Evolutionary conservation across 2,113 vertebrate species (phyloP).

Genomic region (Coracopsis vasa): DNA sequence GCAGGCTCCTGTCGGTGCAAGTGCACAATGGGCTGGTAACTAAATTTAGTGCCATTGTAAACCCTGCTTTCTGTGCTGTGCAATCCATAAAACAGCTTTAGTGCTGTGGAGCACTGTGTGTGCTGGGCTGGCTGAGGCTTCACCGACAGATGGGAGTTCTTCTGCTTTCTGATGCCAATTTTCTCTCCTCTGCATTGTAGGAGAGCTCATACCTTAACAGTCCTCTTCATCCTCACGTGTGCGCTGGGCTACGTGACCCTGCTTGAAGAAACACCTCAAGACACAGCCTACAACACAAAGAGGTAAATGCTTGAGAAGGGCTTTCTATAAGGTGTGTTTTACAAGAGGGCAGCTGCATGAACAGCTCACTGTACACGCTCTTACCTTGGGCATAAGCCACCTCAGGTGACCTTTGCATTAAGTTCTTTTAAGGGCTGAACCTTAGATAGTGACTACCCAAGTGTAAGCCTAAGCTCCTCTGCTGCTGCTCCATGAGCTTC

Average conservation of each 20-base stretch:
- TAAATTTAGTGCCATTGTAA: accelerated
- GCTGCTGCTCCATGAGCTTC: not conserved
- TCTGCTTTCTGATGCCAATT: not conserved
- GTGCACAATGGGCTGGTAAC: accelerated
- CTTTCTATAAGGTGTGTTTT: not conserved
- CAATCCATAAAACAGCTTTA: not conserved
- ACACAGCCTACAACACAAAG: conserved; percentile 96
- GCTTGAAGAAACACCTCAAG: conserved; percentile 94
- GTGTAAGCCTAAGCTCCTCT: not conserved
- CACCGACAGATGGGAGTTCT: accelerated
- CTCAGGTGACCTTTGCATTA: not conserved
- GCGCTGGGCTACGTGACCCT: conserved; percentile 93
- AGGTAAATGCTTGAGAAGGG: conserved; percentile 72
- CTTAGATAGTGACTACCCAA: not conserved
- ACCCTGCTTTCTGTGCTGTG: not conserved
- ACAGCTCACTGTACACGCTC: accelerated
- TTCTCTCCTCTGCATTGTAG: conserved; percentile 66
- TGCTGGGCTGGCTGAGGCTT: not conserved
- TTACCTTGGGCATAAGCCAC: not conserved
- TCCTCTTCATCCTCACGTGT: conserved; percentile 95
- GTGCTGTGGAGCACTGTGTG: not conserved
- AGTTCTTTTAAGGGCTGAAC: not conserved
- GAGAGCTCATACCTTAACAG: conserved; percentile 94
- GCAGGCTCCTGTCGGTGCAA: accelerated
- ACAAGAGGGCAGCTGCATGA: not conserved